Evolutionary conservation across 2,888 invertebrate genomes (phyloP), one percentile per base, ranked within the genome.

Genomic region (Protophormia terraenovae): DNA sequence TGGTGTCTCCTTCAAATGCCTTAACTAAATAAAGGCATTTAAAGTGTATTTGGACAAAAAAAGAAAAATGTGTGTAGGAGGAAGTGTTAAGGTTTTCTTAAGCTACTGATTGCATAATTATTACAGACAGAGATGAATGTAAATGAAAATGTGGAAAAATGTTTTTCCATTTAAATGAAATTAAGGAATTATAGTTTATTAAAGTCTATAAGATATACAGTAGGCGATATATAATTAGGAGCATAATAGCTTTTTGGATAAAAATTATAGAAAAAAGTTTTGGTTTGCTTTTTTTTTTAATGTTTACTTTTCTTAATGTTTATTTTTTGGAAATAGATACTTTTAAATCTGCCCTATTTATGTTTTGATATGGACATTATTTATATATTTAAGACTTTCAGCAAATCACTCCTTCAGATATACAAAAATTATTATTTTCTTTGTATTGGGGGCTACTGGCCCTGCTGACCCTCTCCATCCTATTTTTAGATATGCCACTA

Each of bases 81-180:
- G 85, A 85, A 85, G 75, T 82, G 81, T 75, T 71, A 82, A 79
- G 64, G 53, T 64, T 75, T 79, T 72, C 27, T 67, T 45, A 58
- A 66, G 73, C 82, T 85, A 66, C 82, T 82, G 78, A 75, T 85
- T 82, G 78, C 78, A 85, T 85, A 85, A 85, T 82, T 82, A 82
- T 71, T 75, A 66, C 38, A 73, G 83, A 86, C 86, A 69, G 53
- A 83, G 81, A 87, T 86, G 69, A 84, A 84, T 87, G 75, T 80
- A 50, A 84, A 76, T 80, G 82, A 55, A 60, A 67, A 67, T 53
- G 22, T 22, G 32, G 41, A 77, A 67, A 71, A 73, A 77, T 67
- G 50, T 53, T 64, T 72, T 64, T 76, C 14, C 19, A 7, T 50
- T 69, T 72, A 67, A 78, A 79, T 62, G 47, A 66, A 67, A 76